Base-by-base conservation (phyloP, 2,888 invertebrate genomes). In the Nycteola revayana region DNA sequence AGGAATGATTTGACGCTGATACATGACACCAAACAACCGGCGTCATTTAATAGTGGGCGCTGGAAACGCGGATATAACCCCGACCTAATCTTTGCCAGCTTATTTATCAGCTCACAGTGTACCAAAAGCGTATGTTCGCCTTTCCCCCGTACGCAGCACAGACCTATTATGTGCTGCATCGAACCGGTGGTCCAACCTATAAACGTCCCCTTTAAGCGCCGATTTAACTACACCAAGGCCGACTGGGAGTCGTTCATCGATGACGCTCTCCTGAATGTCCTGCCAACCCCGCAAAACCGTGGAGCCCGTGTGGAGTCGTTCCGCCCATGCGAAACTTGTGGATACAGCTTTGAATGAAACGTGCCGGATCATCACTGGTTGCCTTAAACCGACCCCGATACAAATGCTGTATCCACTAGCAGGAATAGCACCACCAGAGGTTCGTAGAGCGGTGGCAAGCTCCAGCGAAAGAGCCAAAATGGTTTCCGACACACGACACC, bases 221-320 rank as follows among this genome's bases (percentile, higher is more conserved):
- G 36, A 7, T 36, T 36, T n/a, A 36, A 36, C 18, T 36, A 18
- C 7, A 1, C 9, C 1, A 31, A 27, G 9, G 36, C 25, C 7
- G 7, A 25, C 28, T 35, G 28, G 25, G 10, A 27, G 11, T 10
- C 9, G 10, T 9, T 28, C 4, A 8, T 8, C 6, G 8, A 14
- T 2, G 22, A 22, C 9, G 25, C 1, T 8, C 1, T 32, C 0
- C 10, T 5, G 1, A 9, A 18, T 4, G 3, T 32, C 10, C 7
- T 2, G 11, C 31, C 31, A 1, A 10, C n/a, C 1, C 31, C 20
- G 3, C 8, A 9, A 5, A 32, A 25, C 10, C 20, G 20, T 10
- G 20, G n/a, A n/a, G n/a, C n/a, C n/a, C n/a, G n/a, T n/a, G n/a
- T n/a, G n/a, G n/a, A n/a, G n/a, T n/a, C n/a, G n/a, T n/a, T n/a